Base-by-base conservation (phyloP, 2,888 invertebrate species). In the Heterodera filipjevi region DNA sequence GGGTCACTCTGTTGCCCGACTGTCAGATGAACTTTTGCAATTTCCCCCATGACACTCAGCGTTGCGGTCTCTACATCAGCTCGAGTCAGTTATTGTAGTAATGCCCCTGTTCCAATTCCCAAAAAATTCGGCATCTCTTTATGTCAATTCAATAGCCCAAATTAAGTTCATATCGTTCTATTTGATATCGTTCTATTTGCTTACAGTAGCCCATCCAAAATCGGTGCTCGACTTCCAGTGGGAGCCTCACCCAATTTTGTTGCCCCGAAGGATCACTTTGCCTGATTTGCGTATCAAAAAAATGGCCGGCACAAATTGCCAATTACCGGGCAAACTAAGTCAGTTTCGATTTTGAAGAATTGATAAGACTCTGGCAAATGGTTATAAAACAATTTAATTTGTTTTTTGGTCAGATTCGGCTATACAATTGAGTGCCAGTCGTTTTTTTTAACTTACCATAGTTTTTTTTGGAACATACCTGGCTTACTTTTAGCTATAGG, bases 1-100 rank as follows among this genome's bases (percentile, higher is more conserved):
- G 88, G 79, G 82, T 86, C 1, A 86, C 87, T 5, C 83, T 89
- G 22, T 81, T 86, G 19, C 86, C 87, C 33, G 85, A 85, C 12
- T 89, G 89, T 73, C 84, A 84, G 53, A 89, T 89, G 89, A 85
- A 85, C 68, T 89, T 89, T 79, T 89, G 89, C 79, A 80, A 85
- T 30, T 86, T 85, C 79, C 89, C 89, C 6, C 89, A 89, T 78
- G 89, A 89, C 71, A 78, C 82, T 75, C 89, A 89, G 79, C 76
- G 80, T 49, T 89, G 89, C 66, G 86, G 88, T 78, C 77, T 88
- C 27, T 64, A 73, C 72, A 82, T 81, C 49, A 86, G 86, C 79
- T 87, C 87, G 33, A 86, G 87, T 87, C 46, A 80, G 27, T 30
- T 30, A 16, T 5, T 16, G 8, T 10, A 10, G 5, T 12, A 44